Conservation (phyloP, 2,113 vertebrate species). For the Carassius gibelio region DNA sequence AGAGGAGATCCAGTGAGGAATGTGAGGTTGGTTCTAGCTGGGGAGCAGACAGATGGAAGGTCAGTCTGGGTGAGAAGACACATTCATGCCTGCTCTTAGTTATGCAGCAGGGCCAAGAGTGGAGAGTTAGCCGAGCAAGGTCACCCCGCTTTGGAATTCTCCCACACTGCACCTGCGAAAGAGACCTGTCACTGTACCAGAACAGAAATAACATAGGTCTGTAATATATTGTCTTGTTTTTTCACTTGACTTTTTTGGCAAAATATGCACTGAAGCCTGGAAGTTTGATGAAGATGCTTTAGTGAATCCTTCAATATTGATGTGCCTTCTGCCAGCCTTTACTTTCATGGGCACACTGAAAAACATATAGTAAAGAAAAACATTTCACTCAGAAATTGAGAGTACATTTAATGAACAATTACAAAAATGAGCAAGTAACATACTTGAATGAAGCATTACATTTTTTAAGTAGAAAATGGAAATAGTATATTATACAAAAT, state of each 20-base stretch:
- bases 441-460: too few relatives aligned
- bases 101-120: conserved; percentile 34
- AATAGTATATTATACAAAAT: too few relatives aligned
- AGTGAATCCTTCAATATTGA: neutral
- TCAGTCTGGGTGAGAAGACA: conserved; percentile 42
- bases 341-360: neutral
- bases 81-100: conserved; percentile 39
- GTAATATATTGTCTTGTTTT: neutral
- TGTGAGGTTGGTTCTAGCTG: neutral
- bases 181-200: conserved; percentile 32
- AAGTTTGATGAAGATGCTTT: neutral
- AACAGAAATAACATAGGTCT: conserved; percentile 14
- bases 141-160: conserved; percentile 36
- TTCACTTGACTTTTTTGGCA: neutral
- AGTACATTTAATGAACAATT: too few relatives aligned
- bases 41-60: conserved; percentile 47
- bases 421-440: too few relatives aligned
- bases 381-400: too few relatives aligned
- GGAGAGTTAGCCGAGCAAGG: conserved; percentile 31
- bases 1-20: conserved; percentile 14
- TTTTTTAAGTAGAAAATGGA: too few relatives aligned
- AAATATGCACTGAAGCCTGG: neutral
- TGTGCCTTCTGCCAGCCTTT: neutral
- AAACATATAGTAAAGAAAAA: too few relatives aligned
- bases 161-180: conserved; percentile 1